A percentile compares a stretch with the other conserved stretches of the same genome.
Evolutionary conservation across 2,113 vertebrate species (phyloP).

Genomic region (Lycocorax pyrrhopterus): DNA sequence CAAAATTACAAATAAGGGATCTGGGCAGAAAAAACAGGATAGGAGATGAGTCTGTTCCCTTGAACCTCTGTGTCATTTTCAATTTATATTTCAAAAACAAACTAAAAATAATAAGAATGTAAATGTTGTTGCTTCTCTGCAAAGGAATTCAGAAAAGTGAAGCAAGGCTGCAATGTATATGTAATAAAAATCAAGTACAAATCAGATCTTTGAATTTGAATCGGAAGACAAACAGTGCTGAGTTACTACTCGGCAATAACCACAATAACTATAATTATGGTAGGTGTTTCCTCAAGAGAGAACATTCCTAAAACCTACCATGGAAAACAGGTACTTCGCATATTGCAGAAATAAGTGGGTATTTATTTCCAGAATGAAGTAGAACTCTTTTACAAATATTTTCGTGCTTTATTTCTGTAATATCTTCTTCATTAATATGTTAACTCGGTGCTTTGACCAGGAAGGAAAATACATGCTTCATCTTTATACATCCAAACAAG

Average conservation of each 20-base stretch:
- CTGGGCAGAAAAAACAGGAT: background rate
- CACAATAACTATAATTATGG: background rate
- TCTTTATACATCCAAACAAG: background rate
- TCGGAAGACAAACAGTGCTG: background rate
- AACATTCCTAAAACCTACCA: background rate
- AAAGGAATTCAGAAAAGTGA: background rate
- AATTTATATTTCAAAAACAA: background rate
- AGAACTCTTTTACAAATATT: background rate
- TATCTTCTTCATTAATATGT: background rate
- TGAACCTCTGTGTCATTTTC: background rate
- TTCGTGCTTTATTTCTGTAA: background rate
- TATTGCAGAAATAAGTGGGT: background rate
- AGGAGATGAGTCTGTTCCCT: background rate
- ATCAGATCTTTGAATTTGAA: background rate
- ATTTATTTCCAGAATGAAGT: background rate
- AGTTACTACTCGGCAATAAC: background rate
- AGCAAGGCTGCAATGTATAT: background rate
- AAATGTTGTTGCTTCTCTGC: background rate
- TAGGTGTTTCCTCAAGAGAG: background rate
- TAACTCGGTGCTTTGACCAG: background rate
- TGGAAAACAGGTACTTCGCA: background rate
- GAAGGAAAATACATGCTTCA: background rate
- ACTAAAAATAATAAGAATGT: background rate
- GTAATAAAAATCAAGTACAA: background rate
- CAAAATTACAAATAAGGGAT: background rate